Percentiles rank a stretch among this genome's conserved stretches.
These are phyloP conservation scores for Chrysolina oricalcia DNA, from an alignment of 2,888 invertebrate genomes.

Conservation along the genomic window DNA sequence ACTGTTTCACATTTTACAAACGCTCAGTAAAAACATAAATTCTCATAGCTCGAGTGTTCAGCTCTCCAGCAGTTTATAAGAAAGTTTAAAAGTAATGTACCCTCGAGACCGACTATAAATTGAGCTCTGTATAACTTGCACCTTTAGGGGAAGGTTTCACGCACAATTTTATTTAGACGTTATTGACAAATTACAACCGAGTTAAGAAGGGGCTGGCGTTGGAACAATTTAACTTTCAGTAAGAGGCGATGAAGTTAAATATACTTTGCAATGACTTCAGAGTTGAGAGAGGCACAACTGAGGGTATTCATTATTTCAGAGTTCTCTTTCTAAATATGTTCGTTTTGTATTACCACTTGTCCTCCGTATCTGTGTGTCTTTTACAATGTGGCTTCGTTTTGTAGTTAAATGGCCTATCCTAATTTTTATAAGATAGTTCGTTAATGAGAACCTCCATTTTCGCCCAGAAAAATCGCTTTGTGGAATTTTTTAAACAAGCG, in stretches of 20 bases:
- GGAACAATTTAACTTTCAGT: constrained; percentile 15
- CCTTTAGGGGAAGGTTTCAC: constrained; percentile 7
- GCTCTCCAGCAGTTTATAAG: constrained; percentile 21
- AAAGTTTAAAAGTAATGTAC: constrained; percentile 37
- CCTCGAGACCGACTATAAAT: constrained; percentile 32
- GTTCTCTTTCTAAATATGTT: no score
- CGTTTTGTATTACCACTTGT: no score
- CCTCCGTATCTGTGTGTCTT: no score
- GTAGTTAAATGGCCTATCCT: no score
- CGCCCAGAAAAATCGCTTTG: no score
- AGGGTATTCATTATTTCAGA: no score
- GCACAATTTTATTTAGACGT: constrained; percentile 24
- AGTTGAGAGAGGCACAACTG: neutral
- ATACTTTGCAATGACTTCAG: neutral
- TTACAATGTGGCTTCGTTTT: no score
- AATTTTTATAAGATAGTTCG: no score
- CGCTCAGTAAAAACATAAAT: neutral
- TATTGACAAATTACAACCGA: constrained; percentile 13
- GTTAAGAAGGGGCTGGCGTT: neutral
- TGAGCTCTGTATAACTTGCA: constrained; percentile 2
- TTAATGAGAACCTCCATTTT: no score
- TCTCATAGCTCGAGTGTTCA: neutral
- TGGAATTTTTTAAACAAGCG: no score
- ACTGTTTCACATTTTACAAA: neutral
- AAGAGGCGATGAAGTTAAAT: neutral